Evolutionary conservation across 2,888 invertebrate species (phyloP), one percentile per base, ranked within the genome.

Genomic region (Hyppa rectilinea): DNA sequence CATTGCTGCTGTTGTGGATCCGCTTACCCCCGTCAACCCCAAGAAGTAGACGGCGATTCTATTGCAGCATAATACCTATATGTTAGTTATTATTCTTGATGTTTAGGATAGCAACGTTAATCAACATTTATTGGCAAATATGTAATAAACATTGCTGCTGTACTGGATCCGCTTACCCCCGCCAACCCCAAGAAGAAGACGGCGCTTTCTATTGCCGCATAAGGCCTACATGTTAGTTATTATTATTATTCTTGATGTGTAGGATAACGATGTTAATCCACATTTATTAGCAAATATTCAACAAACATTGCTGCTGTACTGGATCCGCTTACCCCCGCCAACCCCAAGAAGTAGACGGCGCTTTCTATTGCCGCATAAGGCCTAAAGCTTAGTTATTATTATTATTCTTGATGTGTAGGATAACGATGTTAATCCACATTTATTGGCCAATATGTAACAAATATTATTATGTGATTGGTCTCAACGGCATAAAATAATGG

Each of bases 1-100:
- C 90, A 97, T 98, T 75, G 95, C 96, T 7, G 96, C 96, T 50
- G 97, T 97, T 12, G 90, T 98, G 68, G 97, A 98, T 82, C 92
- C 97, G 38, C 95, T 97, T n/a, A 96, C 96, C 31, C 96, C 96
- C 0, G 91, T 90, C 63, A 88, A 82, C 62, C 89, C 90, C 45
- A 90, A 88, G 83, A 88, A 90, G 83, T 92, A 89, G 85, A 87
- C 62, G 26, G 43, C 34, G 23, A n/a, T 61, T n/a, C n/a, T n/a
- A n/a, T n/a, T n/a, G n/a, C n/a, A n/a, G n/a, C n/a, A n/a, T n/a
- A n/a, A n/a, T n/a, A n/a, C n/a, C n/a, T n/a, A n/a, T n/a, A n/a
- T n/a, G n/a, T n/a, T n/a, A n/a, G n/a, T n/a, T n/a, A n/a, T n/a
- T n/a, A n/a, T n/a, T n/a, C n/a, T n/a, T n/a, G n/a, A n/a, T n/a